phyloP scores from a whole-genome alignment of 2,888 invertebrate genomes.

The Leptinotarsa juncta region DNA sequence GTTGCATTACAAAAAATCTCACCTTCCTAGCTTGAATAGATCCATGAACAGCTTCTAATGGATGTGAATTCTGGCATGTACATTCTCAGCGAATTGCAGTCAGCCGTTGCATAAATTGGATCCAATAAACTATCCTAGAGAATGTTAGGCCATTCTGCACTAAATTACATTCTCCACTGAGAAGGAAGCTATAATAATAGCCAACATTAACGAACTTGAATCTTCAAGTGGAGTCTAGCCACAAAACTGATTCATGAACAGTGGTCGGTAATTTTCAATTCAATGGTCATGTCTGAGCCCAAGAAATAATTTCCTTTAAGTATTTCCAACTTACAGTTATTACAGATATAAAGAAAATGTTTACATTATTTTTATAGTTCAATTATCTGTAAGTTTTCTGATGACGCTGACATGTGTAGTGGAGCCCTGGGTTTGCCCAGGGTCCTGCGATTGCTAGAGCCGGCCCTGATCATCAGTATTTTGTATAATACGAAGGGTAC shows the following conservation, averaged over 20 bases:
- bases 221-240: background rate
- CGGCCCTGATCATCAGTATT: too few relatives aligned
- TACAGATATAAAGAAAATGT: too few relatives aligned
- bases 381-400: too few relatives aligned
- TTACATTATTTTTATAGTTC: too few relatives aligned
- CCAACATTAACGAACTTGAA: constrained; percentile 7
- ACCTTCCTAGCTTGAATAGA: constrained; percentile 58
- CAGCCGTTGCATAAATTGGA: constrained; percentile 65
- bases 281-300: too few relatives aligned
- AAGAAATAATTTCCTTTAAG: too few relatives aligned
- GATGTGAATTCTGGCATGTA: constrained; percentile 66
- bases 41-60: constrained; percentile 65
- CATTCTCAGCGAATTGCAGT: constrained; percentile 66
- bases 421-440: too few relatives aligned
- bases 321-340: too few relatives aligned
- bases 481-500: too few relatives aligned
- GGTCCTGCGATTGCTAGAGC: too few relatives aligned
- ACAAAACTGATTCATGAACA: background rate
- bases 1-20: background rate
- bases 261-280: background rate
- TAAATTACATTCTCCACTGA: constrained; percentile 42
- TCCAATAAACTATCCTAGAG: constrained; percentile 61
- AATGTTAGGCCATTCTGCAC: constrained; percentile 42
- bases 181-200: constrained; percentile 35
- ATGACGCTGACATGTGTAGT: too few relatives aligned